These are phyloP conservation scores for Cygnus buccinator DNA, from an alignment of 2,113 vertebrate species.

Conservation along the genomic window DNA sequence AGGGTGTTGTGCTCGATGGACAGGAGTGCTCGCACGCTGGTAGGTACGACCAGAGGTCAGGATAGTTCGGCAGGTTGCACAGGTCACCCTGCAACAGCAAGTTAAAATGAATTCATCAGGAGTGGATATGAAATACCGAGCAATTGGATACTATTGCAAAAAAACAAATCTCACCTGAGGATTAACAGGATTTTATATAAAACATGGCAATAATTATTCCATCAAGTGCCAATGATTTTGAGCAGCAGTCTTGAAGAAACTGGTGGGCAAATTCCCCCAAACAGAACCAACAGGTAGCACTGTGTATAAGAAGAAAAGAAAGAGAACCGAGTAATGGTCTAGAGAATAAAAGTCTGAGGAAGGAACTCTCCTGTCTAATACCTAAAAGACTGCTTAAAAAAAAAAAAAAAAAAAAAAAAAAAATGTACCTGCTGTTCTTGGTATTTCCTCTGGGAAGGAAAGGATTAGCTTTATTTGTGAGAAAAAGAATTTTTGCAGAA, in stretches of 20 bases:
- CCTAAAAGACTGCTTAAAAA: background rate
- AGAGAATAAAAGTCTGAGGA: background rate
- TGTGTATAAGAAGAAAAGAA: background rate
- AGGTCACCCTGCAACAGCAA: background rate
- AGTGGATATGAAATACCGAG: background rate
- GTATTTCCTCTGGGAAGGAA: background rate
- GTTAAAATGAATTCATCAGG: background rate
- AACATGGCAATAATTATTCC: background rate
- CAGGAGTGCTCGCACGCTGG: background rate
- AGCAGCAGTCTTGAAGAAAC: background rate
- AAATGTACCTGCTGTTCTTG: background rate
- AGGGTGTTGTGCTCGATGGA: rapidly evolving
- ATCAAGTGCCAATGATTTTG: background rate
- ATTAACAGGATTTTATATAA: background rate
- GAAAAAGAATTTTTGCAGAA: background rate
- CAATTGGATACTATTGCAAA: background rate
- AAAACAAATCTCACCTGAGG: background rate
- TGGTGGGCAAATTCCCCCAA: background rate
- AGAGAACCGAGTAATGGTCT: background rate
- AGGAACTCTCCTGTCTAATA: background rate
- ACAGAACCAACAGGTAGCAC: background rate
- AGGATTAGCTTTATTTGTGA: background rate
- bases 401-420: background rate
- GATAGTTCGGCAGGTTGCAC: background rate
- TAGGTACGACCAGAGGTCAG: background rate